Conservation (phyloP, 2,113 vertebrate genomes). For the Sorex fumeus region DNA sequence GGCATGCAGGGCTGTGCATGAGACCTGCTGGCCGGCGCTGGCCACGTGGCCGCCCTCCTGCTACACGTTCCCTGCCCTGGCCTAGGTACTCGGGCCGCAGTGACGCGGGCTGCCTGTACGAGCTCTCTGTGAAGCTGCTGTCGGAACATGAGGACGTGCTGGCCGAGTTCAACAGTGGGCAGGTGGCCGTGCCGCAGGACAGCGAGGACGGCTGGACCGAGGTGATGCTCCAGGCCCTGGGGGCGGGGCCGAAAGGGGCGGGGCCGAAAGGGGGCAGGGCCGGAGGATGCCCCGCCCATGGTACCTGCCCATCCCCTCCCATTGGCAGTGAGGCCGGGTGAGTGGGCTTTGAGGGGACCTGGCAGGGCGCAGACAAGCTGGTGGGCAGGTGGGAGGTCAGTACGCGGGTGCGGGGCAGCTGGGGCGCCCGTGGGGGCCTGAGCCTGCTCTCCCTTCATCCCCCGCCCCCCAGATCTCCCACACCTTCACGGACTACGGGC, state of each 20-base stretch:
- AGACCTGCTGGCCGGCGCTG: background rate
- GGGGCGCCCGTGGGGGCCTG: background rate
- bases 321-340: rapidly evolving
- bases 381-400: rapidly evolving
- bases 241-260: background rate
- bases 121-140: constrained; percentile 88
- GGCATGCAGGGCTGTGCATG: background rate
- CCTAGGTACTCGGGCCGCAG: constrained; percentile 89
- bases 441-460: background rate
- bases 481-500: constrained; percentile 92
- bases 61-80: no score
- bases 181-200: constrained; percentile 85
- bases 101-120: constrained; percentile 88
- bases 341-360: rapidly evolving
- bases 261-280: background rate
- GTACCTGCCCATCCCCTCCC: no score
- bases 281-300: background rate
- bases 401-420: rapidly evolving
- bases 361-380: rapidly evolving
- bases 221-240: constrained; percentile 69
- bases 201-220: constrained; percentile 84
- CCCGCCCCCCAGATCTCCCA: constrained; percentile 90
- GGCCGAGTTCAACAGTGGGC: constrained; percentile 88
- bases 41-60: background rate
- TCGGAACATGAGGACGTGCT: constrained; percentile 87